Base-by-base conservation (phyloP, 2,113 vertebrate genomes). In the Zosterops lateralis region DNA sequence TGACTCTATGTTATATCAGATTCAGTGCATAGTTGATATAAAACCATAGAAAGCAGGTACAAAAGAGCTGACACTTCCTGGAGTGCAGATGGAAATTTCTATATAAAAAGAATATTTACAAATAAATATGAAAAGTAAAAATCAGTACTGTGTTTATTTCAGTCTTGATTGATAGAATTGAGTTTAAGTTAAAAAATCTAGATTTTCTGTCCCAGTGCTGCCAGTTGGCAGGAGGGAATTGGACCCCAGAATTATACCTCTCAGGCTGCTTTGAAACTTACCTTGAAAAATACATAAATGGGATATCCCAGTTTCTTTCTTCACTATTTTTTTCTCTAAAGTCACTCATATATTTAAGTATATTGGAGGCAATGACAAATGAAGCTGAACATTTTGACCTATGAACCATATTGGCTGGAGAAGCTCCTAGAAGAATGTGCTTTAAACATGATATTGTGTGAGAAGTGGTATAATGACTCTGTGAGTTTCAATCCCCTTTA, bases 371-470 rank as follows among this genome's bases (percentile, higher is more conserved):
- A 92, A 40, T 65, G 60, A 81, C 57, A 89, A 92, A 91, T 34
- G 14, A 75, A 75, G 72, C 68, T 94, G 72, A 68, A 78, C 0
- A 1, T 64, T 90, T 80, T 93, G 82, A 93, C 72, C 83, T 87
- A 34, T 57, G 79, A 96, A 90, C 82, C 6, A 25, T 81, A 77
- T 40, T 95, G 40, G 38, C 44, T 54, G 51, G 40, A 77, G 76
- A 88, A 80, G 28, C 31, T 92, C 57, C 65, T 70, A 54, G 53
- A 57, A 92, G 82, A 94, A 90, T 0, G 1, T 71, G 57, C 31
- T 81, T 92, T 95, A 93, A 97, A 95, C 75, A 93, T 88, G 93
- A 97, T 95, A 93, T 80, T 90, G 78, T 95, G 91, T 92, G 92
- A 97, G 70, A 89, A 95, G 29, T 34, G 45, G 40, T 78, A 51